Evolutionary conservation across 1,140 invertebrate species (phyloP), one percentile per base, ranked within the genome.

Genomic region (Trichomalopsis sarcophagae): DNA sequence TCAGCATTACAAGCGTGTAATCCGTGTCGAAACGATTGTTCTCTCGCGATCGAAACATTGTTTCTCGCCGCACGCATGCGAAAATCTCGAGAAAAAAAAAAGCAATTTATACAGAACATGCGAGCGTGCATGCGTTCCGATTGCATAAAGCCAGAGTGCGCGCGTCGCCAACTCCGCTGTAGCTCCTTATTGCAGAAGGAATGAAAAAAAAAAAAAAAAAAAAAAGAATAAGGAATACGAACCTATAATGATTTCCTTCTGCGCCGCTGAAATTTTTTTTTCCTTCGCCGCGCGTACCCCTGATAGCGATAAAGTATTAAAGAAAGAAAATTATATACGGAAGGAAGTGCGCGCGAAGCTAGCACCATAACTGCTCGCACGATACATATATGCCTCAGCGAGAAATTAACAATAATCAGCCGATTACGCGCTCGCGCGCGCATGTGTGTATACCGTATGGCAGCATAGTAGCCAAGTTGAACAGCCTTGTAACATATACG

Each of bases 401-500:
- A 17, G 66, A 68, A 81, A 81, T 81, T 71, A 73, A 10, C 44
- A 23, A 81, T 81, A 81, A 73, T 50, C 68, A 33, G 23, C 30
- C 36, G 79, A 81, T 81, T 81, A 81, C n/a, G 44, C 23, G 14
- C 76, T 30, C 2, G 30, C 11, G 33, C 33, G 50, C 17, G 50
- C 21, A 21, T 21, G 50, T 62, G 17, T 62, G 5, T n/a, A 14
- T 62, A 50, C 47, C 47, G 55, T 62, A n/a, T 47, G 77, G 66
- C 86, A 84, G 27, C 17, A n/a, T 47, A 81, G 66, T 87, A 84
- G 86, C 40, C 87, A 82, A 84, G 68, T 55, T 69, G 50, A 23
- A 33, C 66, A 91, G 87, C 92, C 92, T 92, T 92, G 92, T 92
- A 92, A 92, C 91, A 92, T 90, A 92, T 92, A 91, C 89, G 87